phyloP scores from a whole-genome alignment of 1,140 invertebrate species.

The Zelostemma sp. region DNA sequence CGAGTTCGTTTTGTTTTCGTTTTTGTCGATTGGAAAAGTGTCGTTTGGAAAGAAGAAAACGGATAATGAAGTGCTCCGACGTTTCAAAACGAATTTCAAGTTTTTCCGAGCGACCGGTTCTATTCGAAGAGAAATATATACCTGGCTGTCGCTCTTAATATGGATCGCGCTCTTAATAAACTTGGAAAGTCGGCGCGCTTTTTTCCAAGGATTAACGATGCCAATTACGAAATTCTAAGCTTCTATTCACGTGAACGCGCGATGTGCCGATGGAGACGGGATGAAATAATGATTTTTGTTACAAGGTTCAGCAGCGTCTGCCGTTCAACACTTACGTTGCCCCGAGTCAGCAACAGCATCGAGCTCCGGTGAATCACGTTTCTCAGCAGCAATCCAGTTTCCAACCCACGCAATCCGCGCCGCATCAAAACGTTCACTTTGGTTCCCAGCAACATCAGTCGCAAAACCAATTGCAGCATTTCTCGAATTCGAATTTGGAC shows the following conservation, averaged over 20 bases:
- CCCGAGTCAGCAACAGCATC: slow-evolving; percentile 1
- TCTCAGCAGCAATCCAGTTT: slow-evolving; percentile 13
- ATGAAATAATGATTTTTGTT: no score
- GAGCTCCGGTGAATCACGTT: background rate
- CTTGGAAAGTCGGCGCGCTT: slow-evolving; percentile 20
- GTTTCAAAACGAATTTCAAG: slow-evolving; percentile 9
- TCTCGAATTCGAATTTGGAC: slow-evolving; percentile 22
- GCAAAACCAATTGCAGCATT: slow-evolving; percentile 29
- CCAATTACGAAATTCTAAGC: no score
- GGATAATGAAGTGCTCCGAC: no score
- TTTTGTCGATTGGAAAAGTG: no score
- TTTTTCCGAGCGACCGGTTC: background rate
- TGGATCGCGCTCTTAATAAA: slow-evolving; percentile 15
- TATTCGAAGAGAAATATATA: background rate
- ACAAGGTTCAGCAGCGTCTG: slow-evolving; percentile 30
- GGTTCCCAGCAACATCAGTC: no score
- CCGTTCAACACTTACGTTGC: slow-evolving; percentile 30
- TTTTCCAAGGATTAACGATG: background rate
- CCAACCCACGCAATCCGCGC: slow-evolving; percentile 4
- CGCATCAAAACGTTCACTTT: slow-evolving; percentile 23
- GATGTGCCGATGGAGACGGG: no score
- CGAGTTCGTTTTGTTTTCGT: no score
- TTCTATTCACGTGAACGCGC: no score
- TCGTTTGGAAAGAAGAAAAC: no score
- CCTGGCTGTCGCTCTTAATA: slow-evolving; percentile 12